Conservation (phyloP, 1,140 invertebrate genomes). For the Brachionus sp. region DNA sequence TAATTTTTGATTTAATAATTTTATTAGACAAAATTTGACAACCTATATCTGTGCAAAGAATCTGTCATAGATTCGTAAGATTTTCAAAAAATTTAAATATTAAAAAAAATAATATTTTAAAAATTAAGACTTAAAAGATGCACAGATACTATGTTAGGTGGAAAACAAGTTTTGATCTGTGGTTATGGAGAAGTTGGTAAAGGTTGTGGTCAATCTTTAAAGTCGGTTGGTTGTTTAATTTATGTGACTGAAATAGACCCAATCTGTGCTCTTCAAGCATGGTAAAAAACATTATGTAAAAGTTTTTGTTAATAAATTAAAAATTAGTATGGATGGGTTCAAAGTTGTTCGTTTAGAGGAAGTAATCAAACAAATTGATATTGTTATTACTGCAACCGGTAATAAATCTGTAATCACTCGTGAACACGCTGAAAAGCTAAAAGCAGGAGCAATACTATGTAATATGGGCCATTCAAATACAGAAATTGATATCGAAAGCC, state of each 20-base stretch:
- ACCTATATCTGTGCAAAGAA: slow-evolving; percentile 84
- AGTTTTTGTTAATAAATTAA: slow-evolving; percentile 29
- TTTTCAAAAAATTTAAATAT: background rate
- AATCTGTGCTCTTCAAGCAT: slow-evolving; percentile 92
- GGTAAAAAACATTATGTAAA: slow-evolving; percentile 62
- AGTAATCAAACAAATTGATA: slow-evolving; percentile 85
- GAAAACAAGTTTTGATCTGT: slow-evolving; percentile 91
- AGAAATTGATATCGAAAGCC: slow-evolving; percentile 89
- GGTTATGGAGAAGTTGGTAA: slow-evolving; percentile 93
- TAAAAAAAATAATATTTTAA: background rate
- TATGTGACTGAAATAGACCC: slow-evolving; percentile 97
- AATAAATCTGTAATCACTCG: slow-evolving; percentile 93
- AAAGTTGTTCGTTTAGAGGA: slow-evolving; percentile 87
- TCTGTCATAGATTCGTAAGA: slow-evolving; percentile 80
- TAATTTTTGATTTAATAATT: slow-evolving; percentile 48
- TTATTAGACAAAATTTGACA: slow-evolving; percentile 77
- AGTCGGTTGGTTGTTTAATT: slow-evolving; percentile 85
- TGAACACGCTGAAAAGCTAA: slow-evolving; percentile 93
- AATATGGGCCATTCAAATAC: slow-evolving; percentile 98
- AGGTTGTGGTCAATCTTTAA: slow-evolving; percentile 89
- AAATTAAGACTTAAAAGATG: slow-evolving; percentile 77
- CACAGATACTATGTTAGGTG: slow-evolving; percentile 96
- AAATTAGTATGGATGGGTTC: slow-evolving; percentile 87
- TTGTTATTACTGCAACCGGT: slow-evolving; percentile 89
- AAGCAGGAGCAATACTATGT: slow-evolving; percentile 90